Evolutionary conservation across 64 coral and sea anemone species (phyloP).

Genomic region (Montipora sp.): DNA sequence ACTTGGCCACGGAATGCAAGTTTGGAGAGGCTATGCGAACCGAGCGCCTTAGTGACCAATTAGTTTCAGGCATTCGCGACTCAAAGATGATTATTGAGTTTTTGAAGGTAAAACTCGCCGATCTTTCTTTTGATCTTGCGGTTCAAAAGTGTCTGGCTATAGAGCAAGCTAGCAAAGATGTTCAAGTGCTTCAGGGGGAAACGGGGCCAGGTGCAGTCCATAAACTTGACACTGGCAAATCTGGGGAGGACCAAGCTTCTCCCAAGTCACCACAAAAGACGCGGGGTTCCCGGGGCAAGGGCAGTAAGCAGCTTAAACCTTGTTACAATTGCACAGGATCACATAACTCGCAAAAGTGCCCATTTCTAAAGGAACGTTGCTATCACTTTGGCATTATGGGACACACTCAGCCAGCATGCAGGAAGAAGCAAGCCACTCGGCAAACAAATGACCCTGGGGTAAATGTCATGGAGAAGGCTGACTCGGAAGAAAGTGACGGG

Average conservation of each 20-base stretch:
- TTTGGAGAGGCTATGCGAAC: constrained; percentile 57
- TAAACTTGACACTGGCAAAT: neutral
- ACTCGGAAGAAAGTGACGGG: constrained; percentile 2
- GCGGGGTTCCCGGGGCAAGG: neutral
- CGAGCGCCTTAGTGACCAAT: neutral
- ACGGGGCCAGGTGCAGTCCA: neutral
- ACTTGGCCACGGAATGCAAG: constrained; percentile 72
- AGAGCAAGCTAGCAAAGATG: constrained; percentile 30
- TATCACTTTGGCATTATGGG: constrained; percentile 22
- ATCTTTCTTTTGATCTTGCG: constrained; percentile 27
- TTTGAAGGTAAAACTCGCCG: constrained; percentile 24
- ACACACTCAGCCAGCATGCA: constrained; percentile 6
- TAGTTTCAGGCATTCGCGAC: constrained; percentile 25
- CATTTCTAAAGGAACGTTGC: constrained; percentile 22
- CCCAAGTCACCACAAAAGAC: neutral
- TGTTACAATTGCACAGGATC: constrained; percentile 17
- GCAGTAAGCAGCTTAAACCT: neutral
- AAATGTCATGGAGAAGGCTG: neutral
- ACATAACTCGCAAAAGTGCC: constrained; percentile 27
- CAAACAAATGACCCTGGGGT: neutral
- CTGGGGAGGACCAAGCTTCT: neutral
- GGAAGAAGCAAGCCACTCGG: constrained; percentile 15
- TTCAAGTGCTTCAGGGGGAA: constrained; percentile 44
- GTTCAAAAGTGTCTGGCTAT: constrained; percentile 32
- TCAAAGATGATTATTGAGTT: constrained; percentile 17